Base-by-base conservation (phyloP, 2,888 invertebrate genomes). In the Epirrhoe alternata region DNA sequence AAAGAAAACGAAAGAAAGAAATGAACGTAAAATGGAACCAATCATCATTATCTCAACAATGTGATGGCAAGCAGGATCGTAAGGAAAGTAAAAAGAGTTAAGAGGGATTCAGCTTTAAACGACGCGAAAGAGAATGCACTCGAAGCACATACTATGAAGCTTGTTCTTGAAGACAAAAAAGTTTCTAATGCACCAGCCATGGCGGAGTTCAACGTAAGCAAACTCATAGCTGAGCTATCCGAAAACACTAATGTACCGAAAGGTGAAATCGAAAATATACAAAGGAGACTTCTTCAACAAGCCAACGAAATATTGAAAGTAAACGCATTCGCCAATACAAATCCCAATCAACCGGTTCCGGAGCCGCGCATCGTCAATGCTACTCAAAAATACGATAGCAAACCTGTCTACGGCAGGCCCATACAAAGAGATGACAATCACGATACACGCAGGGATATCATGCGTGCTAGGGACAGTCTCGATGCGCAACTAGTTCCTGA, bases 31-130 rank as follows among this genome's bases (percentile, higher is more conserved):
- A 73, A 68, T 65, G 70, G 70, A 78, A 76, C 81, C 80, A 84
- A 90, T 91, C 86, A 90, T 77, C 80, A 82, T 83, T 82, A 83
- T 68, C 70, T 75, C 82, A 93, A 94, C 89, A 94, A 94, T 95
- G 95, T 94, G 86, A 96, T 96, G 96, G 95, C 94, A 79, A 92
- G 94, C 82, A 94, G 94, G 81, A 96, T 96, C 75, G 96, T 96
- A 78, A 94, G 96, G 79, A 96, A 95, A 94, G 95, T 96, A 76
- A 96, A 96, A 89, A 95, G 95, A 82, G 94, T 94, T 80, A 95
- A 95, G 90, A 90, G 87, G 75, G 90, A 90, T 74, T 75, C 74
- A 67, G 77, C 74, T 58, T 75, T 74, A 42, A 79, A 78, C 42
- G 64, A 49, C n/a, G 52, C 54, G 5, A 68, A 64, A 61, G 63